Conservation (phyloP, 2,797 vertebrate genomes). For the Zenarchopterus dispar region DNA sequence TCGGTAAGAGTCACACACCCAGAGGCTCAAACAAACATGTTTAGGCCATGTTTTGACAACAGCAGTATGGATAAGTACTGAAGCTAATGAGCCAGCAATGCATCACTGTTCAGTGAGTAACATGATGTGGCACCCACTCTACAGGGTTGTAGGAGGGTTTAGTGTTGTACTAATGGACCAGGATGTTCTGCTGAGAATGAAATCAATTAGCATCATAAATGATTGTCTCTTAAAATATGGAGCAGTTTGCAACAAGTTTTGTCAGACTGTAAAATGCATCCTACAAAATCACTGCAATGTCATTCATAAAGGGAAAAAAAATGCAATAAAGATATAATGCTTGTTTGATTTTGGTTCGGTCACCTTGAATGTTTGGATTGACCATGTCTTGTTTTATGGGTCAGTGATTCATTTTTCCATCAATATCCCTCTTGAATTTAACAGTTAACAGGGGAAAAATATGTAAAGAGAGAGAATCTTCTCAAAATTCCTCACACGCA, state of each 20-base stretch:
- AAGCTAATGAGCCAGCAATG: slow-evolving; percentile 36
- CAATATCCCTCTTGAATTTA: slow-evolving; percentile 38
- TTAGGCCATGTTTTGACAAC: slow-evolving; percentile 52
- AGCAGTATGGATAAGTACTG: slow-evolving; percentile 35
- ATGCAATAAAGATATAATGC: not conserved
- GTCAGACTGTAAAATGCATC: slow-evolving; percentile 34
- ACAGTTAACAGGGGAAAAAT: slow-evolving; percentile 48
- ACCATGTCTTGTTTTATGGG: slow-evolving; percentile 22
- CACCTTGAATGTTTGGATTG: slow-evolving; percentile 47
- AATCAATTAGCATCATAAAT: slow-evolving; percentile 49
- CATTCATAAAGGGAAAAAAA: slow-evolving; percentile 13
- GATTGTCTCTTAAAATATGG: slow-evolving; percentile 57
- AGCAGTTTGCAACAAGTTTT: slow-evolving; percentile 61
- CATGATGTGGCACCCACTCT: slow-evolving; percentile 45
- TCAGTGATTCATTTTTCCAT: slow-evolving; percentile 44
- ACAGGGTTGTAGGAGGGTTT: slow-evolving; percentile 36
- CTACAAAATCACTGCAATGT: slow-evolving; percentile 33
- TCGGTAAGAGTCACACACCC: slow-evolving; percentile 32
- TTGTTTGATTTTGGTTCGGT: slow-evolving; percentile 4
- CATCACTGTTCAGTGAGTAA: slow-evolving; percentile 32
- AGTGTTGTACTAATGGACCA: slow-evolving; percentile 50
- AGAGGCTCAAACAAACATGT: slow-evolving; percentile 27
- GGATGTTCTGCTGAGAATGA: slow-evolving; percentile 55
- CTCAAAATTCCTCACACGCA: slow-evolving; percentile 51
- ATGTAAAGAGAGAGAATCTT: slow-evolving; percentile 56